Evolutionary conservation across 2,797 vertebrate species (phyloP), one percentile per base, ranked within the genome.

Genomic region (Halcyon badia): DNA sequence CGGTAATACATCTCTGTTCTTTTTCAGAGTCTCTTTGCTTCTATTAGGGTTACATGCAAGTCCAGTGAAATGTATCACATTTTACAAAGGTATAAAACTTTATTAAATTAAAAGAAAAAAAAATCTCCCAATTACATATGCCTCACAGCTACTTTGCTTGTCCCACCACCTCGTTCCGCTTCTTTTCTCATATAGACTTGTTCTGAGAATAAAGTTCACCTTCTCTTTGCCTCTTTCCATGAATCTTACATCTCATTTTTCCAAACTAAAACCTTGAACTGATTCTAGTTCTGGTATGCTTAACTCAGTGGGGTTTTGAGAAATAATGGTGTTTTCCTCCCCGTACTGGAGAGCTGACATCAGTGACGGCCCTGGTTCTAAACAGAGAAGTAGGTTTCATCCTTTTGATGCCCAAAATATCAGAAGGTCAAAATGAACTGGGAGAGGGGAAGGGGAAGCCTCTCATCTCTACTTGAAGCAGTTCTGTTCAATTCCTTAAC

Each of bases 391-490:
- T 19, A 69, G 25, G 10, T 83, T 91, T 81, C 35, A 82, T 58
- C 7, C 35, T 86, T 82, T 49, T 70, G n/a, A 41, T 69, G 41
- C 33, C 49, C 57, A 51, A 82, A 92, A 86, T 80, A 94, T 75
- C 81, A 80, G 69, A 88, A 93, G 83, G 90, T 91, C 95, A 96
- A 83, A 80, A 83, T 28, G 2, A 54, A 80, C 44, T 88, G 70
- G 65, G 37, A 83, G 82, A 83, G 24, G 73, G 15, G 24, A 69
- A 90, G 30, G 22, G 57, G 31, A 94, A 66, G 33, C 37, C 66
- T 94, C 90, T 95, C 64, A 90, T 94, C 76, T 92, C 49, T 54
- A 72, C 87, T 96, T 95, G 75, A 96, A 89, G 87, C 41, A 82
- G 68, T 86, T 93, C 82, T 82, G 62, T 64, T 88, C 44, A 90